Evolutionary conservation across 2,888 invertebrate genomes (phyloP).

Genomic region (Cylloceria caligata): DNA sequence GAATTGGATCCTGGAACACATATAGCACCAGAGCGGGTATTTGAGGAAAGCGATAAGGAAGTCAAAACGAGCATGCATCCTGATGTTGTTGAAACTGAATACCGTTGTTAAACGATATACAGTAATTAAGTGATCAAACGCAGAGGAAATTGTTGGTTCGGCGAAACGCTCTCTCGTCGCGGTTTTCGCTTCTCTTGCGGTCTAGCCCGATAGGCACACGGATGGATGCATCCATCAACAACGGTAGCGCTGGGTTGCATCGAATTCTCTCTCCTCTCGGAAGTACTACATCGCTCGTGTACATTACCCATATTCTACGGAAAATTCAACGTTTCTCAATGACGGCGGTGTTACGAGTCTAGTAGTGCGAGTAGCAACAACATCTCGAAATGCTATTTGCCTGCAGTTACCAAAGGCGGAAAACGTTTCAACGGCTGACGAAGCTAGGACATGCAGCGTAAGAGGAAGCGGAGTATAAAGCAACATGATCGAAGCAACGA

Average conservation of each 20-base stretch:
- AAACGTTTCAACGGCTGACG: constrained; percentile 18
- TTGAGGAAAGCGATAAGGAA: not conserved
- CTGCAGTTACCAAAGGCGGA: constrained; percentile 17
- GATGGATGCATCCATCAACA: constrained; percentile 30
- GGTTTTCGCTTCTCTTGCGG: not conserved
- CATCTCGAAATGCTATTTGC: constrained; percentile 48
- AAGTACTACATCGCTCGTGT: not conserved
- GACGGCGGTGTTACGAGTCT: constrained; percentile 5
- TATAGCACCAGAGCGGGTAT: not conserved
- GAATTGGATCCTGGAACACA: not conserved
- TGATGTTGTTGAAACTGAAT: constrained; percentile 26
- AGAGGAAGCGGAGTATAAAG: not conserved
- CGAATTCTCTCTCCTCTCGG: constrained; percentile 3
- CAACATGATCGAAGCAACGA: constrained; percentile 20
- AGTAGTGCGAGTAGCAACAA: constrained; percentile 11
- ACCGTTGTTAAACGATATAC: constrained; percentile 36
- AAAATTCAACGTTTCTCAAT: constrained; percentile 10
- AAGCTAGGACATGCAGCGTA: not conserved
- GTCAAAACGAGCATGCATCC: not conserved
- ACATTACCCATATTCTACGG: constrained; percentile 8
- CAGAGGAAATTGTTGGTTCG: constrained; percentile 7
- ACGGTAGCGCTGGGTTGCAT: not conserved
- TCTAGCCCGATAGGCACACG: not conserved
- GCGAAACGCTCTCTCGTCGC: not conserved
- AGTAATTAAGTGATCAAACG: constrained; percentile 56